phyloP scores from a whole-genome alignment of 2,888 invertebrate genomes.

The Hecatera dysodea region DNA sequence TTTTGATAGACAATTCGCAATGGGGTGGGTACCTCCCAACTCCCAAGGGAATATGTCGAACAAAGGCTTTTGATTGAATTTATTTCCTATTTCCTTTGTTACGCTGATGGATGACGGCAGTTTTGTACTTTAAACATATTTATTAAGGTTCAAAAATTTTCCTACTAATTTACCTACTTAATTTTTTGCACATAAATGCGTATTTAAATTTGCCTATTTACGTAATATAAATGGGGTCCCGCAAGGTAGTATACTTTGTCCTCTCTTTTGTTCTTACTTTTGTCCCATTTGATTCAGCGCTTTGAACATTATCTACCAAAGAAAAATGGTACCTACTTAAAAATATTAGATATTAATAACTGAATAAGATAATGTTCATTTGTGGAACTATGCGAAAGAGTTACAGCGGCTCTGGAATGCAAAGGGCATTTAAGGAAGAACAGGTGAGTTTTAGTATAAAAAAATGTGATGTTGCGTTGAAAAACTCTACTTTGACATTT shows the following conservation, averaged over 20 bases:
- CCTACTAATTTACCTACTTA: background rate
- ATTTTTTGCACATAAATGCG: background rate
- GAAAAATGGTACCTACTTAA: background rate
- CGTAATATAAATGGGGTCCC: background rate
- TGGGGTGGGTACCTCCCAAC: conserved; percentile 1
- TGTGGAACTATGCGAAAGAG: too few relatives aligned
- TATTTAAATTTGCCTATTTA: background rate
- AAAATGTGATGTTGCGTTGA: too few relatives aligned
- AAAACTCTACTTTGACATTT: too few relatives aligned
- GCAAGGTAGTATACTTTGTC: conserved; percentile 23
- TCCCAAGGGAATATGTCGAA: conserved; percentile 23
- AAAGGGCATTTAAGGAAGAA: too few relatives aligned
- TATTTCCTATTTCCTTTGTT: background rate
- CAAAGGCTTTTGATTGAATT: conserved; percentile 27
- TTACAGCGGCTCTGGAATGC: too few relatives aligned
- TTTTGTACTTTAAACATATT: background rate
- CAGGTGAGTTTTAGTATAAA: too few relatives aligned
- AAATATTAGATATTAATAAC: background rate
- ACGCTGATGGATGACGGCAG: too few relatives aligned
- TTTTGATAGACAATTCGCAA: conserved; percentile 24
- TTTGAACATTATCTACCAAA: background rate
- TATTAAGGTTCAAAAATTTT: background rate
- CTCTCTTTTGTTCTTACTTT: background rate
- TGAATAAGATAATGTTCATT: too few relatives aligned
- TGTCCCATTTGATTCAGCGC: background rate